These are phyloP conservation scores for Octodon degus DNA, from an alignment of 2,113 vertebrate genomes.

Conservation along the genomic window DNA sequence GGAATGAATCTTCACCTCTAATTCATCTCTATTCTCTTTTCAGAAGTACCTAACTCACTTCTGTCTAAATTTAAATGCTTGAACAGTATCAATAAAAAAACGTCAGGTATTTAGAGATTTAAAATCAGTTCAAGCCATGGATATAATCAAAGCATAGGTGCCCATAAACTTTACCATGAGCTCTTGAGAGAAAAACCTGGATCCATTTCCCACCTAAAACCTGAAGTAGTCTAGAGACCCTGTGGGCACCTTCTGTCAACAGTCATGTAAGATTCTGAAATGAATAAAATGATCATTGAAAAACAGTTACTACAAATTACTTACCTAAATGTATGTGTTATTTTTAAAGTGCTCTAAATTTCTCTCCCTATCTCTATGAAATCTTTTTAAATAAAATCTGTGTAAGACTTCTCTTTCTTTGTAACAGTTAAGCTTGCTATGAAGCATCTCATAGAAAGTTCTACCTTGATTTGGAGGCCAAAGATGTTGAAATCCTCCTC, in stretches of 20 bases:
- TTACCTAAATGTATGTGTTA: background rate
- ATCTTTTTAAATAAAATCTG: background rate
- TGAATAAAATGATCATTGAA: background rate
- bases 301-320: background rate
- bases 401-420: background rate
- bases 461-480: background rate
- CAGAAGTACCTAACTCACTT: background rate
- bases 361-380: background rate
- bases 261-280: background rate
- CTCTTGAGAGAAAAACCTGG: background rate
- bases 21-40: background rate
- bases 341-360: background rate
- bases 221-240: background rate
- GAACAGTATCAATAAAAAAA: background rate
- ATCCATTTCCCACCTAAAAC: rapidly evolving
- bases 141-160: background rate
- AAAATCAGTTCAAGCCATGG: background rate
- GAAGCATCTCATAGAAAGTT: background rate
- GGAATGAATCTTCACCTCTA: background rate
- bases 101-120: background rate
- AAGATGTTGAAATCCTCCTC: background rate
- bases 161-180: background rate
- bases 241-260: background rate
- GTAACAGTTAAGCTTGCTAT: background rate
- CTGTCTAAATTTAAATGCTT: background rate